Evolutionary conservation across 2,888 invertebrate species (phyloP), one percentile per base, ranked within the genome.

Genomic region (Cephalotes varians): DNA sequence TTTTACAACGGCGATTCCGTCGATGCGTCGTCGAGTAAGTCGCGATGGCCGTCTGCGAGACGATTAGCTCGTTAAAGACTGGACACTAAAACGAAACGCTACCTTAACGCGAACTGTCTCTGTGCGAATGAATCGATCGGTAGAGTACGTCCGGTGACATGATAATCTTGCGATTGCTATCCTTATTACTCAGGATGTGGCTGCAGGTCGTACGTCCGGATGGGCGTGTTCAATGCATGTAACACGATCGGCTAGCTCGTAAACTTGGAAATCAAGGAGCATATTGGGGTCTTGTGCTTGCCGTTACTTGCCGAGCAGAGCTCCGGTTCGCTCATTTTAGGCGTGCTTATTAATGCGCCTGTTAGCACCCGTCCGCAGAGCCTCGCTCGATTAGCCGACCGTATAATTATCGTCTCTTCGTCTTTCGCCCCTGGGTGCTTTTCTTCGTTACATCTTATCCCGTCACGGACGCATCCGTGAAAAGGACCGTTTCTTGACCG

Each of bases 1-100:
- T 90, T 90, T 91, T 89, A 87, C 84, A 84, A 80, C 81, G 65
- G 51, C 60, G 72, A 25, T 44, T 65, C 51, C 44, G 21, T 15
- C n/a, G 40, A 56, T 44, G 49, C 34, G 44, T 31, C 47, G 73
- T 47, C 37, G 60, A 72, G 56, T n/a, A 21, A 56, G 65, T 25
- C 44, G 44, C 65, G 28, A 76, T 28, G 21, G 25, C 15, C 67
- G 67, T 1, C 21, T 6, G 51, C n/a, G 54, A 40, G 54, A 40
- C 65, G 12, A 77, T 77, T 76, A 28, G 51, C 3, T n/a, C 37
- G 12, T 64, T 37, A 64, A 76, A 51, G n/a, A 25, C 47, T 10
- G 62, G 47, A 60, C 60, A 15, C 49, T 60, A 21, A 62, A 74
- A 21, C 37, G 34, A 62, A 37, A 15, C 25, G 21, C 25, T 25